Evolutionary conservation across 2,113 vertebrate species (phyloP).

Genomic region (Pluvialis apricaria): DNA sequence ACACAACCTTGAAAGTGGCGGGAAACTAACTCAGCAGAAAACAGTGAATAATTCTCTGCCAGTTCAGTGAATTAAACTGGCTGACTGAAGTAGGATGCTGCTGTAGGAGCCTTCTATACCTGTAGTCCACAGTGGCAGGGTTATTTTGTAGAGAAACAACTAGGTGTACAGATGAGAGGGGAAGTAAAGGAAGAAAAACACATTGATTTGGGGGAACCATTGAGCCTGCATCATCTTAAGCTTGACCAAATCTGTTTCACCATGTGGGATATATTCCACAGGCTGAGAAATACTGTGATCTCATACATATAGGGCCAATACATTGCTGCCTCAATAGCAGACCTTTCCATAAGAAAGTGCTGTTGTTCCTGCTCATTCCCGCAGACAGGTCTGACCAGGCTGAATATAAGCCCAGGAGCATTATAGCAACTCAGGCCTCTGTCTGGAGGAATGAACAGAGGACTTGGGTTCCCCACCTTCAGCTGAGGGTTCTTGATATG

Average conservation of each 20-base stretch:
- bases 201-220: neutral
- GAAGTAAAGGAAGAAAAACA: neutral
- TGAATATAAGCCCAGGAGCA: neutral
- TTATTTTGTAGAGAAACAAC: neutral
- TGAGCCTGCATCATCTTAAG: neutral
- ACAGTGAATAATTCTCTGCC: neutral
- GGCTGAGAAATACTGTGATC: neutral
- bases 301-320: neutral
- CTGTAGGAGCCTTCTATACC: neutral
- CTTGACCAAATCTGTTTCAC: neutral
- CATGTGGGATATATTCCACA: neutral
- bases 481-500: neutral
- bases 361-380: neutral
- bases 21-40: neutral
- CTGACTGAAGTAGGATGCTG: neutral
- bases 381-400: neutral
- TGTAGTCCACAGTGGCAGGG: neutral
- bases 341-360: neutral
- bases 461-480: neutral
- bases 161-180: neutral
- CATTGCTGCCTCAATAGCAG: neutral
- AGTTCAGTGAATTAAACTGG: neutral
- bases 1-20: neutral
- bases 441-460: neutral
- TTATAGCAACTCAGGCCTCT: neutral